phyloP scores from a whole-genome alignment of 2,888 invertebrate genomes.

The Acleris holmiana region DNA sequence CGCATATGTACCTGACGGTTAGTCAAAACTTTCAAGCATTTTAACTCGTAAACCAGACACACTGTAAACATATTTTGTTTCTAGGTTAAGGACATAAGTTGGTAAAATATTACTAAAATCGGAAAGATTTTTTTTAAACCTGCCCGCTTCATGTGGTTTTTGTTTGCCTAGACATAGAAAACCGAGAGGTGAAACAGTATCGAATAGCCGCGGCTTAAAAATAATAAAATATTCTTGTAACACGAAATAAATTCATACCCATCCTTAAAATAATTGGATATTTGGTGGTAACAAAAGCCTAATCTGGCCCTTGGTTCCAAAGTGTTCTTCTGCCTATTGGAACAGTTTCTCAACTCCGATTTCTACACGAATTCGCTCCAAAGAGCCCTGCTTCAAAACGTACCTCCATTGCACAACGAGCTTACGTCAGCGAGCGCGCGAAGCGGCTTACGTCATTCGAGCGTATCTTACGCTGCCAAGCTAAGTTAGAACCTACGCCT shows the following conservation, averaged over 20 bases:
- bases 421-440: slow-evolving; percentile 82
- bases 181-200: no score
- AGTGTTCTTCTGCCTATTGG: slow-evolving; percentile 67
- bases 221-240: neutral
- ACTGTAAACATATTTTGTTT: no score
- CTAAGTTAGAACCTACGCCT: slow-evolving; percentile 66
- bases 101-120: no score
- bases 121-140: no score
- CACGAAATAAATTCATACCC: neutral
- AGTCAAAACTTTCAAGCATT: no score
- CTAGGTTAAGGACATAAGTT: no score
- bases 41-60: no score
- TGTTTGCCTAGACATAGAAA: no score
- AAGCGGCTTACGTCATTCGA: slow-evolving; percentile 82
- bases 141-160: no score
- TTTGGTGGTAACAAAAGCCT: slow-evolving; percentile 26
- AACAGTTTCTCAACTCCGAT: slow-evolving; percentile 78
- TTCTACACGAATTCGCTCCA: slow-evolving; percentile 79
- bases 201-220: no score
- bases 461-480: slow-evolving; percentile 62
- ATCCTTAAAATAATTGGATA: no score
- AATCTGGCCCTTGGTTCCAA: slow-evolving; percentile 51
- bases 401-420: slow-evolving; percentile 83
- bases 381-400: slow-evolving; percentile 77
- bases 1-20: no score